Evolutionary conservation across 2,888 invertebrate species (phyloP).

Genomic region (Chalcosyrphus nemorum): DNA sequence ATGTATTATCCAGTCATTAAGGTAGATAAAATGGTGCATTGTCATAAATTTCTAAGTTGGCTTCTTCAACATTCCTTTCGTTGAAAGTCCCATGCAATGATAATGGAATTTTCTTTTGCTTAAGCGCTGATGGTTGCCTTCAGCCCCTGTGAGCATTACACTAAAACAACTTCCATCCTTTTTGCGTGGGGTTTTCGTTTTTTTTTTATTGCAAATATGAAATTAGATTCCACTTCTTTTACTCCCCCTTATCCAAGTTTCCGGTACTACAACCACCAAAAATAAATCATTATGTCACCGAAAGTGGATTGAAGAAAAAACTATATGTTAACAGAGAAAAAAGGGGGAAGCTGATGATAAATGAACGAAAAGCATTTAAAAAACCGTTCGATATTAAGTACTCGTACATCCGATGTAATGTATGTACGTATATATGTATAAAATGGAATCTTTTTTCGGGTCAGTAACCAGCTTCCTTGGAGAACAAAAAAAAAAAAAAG

Average conservation of each 20-base stretch:
- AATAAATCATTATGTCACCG: slow-evolving; percentile 64
- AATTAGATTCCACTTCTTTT: background rate
- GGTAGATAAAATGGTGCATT: no score
- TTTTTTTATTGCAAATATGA: background rate
- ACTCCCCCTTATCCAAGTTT: slow-evolving; percentile 12
- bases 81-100: no score
- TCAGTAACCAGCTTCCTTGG: slow-evolving; percentile 11
- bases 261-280: slow-evolving; percentile 37
- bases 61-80: no score
- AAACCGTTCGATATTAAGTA: slow-evolving; percentile 38
- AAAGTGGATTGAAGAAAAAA: slow-evolving; percentile 54
- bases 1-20: no score
- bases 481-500: background rate
- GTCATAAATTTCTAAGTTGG: no score
- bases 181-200: no score
- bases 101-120: no score
- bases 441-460: slow-evolving; percentile 8
- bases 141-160: no score
- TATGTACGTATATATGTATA: background rate
- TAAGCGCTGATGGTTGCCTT: no score
- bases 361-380: slow-evolving; percentile 51
- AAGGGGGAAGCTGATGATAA: slow-evolving; percentile 39
- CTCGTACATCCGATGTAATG: slow-evolving; percentile 4
- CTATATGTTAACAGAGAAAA: slow-evolving; percentile 34
- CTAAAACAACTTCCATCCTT: no score